phyloP scores from a whole-genome alignment of 2,888 invertebrate species.

The Ephialtes manifestator region DNA sequence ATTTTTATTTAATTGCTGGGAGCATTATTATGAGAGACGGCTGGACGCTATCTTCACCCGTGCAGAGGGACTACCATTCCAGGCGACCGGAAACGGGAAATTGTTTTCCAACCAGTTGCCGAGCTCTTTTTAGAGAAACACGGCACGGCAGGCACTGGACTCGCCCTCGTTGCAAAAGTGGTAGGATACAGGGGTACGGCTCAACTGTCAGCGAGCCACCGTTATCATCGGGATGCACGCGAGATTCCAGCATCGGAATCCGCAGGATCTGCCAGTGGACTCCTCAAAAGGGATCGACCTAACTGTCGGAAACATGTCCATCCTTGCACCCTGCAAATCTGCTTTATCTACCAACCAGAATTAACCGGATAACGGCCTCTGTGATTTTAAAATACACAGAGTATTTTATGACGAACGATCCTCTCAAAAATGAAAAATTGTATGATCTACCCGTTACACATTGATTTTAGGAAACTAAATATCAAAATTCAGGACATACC shows the following conservation, averaged over 20 bases:
- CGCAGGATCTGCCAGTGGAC: slow-evolving; percentile 64
- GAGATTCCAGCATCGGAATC: slow-evolving; percentile 56
- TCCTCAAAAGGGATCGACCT: slow-evolving; percentile 79
- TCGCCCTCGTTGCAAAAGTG: slow-evolving; percentile 46
- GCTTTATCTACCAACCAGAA: slow-evolving; percentile 50
- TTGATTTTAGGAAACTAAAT: not conserved
- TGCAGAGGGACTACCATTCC: slow-evolving; percentile 64
- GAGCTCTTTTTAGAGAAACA: slow-evolving; percentile 56
- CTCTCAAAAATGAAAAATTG: slow-evolving; percentile 2
- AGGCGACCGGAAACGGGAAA: slow-evolving; percentile 67
- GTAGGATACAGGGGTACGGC: slow-evolving; percentile 16
- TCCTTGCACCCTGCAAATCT: slow-evolving; percentile 22
- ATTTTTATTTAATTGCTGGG: slow-evolving; percentile 46
- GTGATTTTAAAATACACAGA: no score
- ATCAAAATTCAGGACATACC: no score
- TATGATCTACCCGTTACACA: not conserved
- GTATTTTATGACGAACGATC: slow-evolving; percentile 15
- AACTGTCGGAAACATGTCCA: slow-evolving; percentile 62
- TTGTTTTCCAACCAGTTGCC: slow-evolving; percentile 60
- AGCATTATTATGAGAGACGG: slow-evolving; percentile 44
- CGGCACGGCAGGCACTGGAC: no score
- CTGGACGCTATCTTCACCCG: slow-evolving; percentile 60
- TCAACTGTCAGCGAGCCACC: slow-evolving; percentile 57
- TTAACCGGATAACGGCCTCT: slow-evolving; percentile 14
- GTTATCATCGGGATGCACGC: slow-evolving; percentile 65